These are phyloP conservation scores for Apis florea DNA, from an alignment of 1,140 invertebrate genomes.

Conservation along the genomic window DNA sequence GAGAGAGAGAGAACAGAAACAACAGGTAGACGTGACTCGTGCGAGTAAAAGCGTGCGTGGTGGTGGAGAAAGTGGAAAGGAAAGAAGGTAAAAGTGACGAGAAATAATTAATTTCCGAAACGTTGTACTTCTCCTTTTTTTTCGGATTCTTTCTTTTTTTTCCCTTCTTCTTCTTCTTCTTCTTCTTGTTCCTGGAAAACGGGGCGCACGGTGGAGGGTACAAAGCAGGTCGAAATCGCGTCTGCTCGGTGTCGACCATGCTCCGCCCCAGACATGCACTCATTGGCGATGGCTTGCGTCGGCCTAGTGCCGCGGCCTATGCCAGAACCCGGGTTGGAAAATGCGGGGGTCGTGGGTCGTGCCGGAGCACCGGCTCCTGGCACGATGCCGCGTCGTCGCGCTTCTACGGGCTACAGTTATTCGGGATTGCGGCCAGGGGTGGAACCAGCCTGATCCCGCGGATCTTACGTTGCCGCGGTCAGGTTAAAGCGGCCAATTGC, in stretches of 20 bases:
- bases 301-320: slow-evolving; percentile 78
- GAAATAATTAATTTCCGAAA: slow-evolving; percentile 36
- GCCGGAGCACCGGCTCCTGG: slow-evolving; percentile 68
- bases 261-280: slow-evolving; percentile 77
- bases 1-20: neutral
- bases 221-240: slow-evolving; percentile 70
- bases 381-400: slow-evolving; percentile 78
- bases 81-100: slow-evolving; percentile 28
- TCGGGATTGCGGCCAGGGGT: slow-evolving; percentile 57
- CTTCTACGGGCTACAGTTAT: slow-evolving; percentile 72
- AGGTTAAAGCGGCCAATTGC: slow-evolving; percentile 9
- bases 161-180: too few species aligned
- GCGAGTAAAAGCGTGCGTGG: neutral
- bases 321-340: slow-evolving; percentile 73
- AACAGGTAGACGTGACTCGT: neutral
- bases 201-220: slow-evolving; percentile 36
- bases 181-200: neutral
- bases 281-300: slow-evolving; percentile 78
- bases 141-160: too few species aligned
- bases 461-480: slow-evolving; percentile 29
- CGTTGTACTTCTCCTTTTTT: neutral
- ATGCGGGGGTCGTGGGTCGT: slow-evolving; percentile 67
- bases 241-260: slow-evolving; percentile 67
- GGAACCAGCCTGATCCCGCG: slow-evolving; percentile 48
- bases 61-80: slow-evolving; percentile 9